phyloP scores from a whole-genome alignment of 2,888 invertebrate species.

The Meta bourneti region DNA sequence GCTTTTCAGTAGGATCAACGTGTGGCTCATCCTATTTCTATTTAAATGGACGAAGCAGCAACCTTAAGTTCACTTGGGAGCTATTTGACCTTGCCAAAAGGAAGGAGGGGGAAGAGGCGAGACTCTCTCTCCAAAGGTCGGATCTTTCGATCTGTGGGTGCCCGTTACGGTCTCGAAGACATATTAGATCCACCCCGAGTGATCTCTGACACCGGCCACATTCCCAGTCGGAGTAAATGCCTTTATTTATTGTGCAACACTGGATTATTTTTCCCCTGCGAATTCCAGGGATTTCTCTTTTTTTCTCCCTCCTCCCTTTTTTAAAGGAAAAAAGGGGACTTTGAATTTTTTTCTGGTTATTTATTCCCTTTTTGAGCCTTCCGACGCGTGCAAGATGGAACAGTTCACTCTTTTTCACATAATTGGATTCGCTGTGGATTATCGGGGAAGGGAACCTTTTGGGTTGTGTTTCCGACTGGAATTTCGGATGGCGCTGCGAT shows the following conservation, averaged over 20 bases:
- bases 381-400: too few species aligned
- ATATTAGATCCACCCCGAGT: slow-evolving; percentile 20
- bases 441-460: too few species aligned
- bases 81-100: not conserved
- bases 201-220: slow-evolving; percentile 26
- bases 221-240: slow-evolving; percentile 10
- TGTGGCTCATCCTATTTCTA: not conserved
- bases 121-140: not conserved
- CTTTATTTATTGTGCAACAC: slow-evolving; percentile 60
- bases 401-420: too few species aligned
- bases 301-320: not conserved
- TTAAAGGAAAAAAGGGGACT: too few species aligned
- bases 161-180: slow-evolving; percentile 30
- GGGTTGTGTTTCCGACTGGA: too few species aligned
- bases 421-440: too few species aligned
- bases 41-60: too few species aligned
- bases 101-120: not conserved
- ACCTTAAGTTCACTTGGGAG: too few species aligned
- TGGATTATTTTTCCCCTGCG: not conserved
- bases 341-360: too few species aligned
- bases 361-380: too few species aligned
- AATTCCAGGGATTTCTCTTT: slow-evolving; percentile 46
- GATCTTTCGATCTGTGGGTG: slow-evolving; percentile 7
- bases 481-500: too few species aligned
- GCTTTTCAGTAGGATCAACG: not conserved